phyloP scores from a whole-genome alignment of 2,888 invertebrate species.

The Drosophila paranaensis region DNA sequence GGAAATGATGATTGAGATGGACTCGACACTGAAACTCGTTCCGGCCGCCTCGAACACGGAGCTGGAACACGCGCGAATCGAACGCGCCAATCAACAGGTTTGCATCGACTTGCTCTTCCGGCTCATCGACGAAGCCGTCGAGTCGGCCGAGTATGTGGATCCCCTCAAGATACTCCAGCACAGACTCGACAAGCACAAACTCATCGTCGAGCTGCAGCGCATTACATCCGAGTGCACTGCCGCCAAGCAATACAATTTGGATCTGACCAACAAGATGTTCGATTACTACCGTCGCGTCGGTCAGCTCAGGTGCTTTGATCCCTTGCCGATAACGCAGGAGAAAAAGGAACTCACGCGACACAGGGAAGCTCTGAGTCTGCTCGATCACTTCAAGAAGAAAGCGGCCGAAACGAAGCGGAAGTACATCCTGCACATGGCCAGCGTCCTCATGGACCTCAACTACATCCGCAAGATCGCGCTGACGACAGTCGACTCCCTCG shows the following conservation, averaged over 20 bases:
- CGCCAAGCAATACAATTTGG: constrained; percentile 14
- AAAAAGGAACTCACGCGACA: constrained; percentile 16
- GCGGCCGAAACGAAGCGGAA: constrained; percentile 13
- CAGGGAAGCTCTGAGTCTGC: neutral
- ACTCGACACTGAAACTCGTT: fast-evolving
- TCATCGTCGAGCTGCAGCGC: constrained; percentile 3
- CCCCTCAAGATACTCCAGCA: neutral
- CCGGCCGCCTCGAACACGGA: constrained; percentile 1
- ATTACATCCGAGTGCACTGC: fast-evolving
- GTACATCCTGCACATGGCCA: neutral
- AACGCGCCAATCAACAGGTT: constrained; percentile 13
- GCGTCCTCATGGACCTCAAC: constrained; percentile 24
- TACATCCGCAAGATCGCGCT: neutral
- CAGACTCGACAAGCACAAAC: constrained; percentile 37
- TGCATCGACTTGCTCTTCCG: constrained; percentile 13
- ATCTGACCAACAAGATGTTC: constrained; percentile 24
- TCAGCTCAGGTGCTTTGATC: constrained; percentile 14
- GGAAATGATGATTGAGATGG: constrained; percentile 16
- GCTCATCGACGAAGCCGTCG: constrained; percentile 29
- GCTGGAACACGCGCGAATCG: neutral
- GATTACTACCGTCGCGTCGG: constrained; percentile 47
- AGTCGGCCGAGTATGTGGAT: constrained; percentile 30
- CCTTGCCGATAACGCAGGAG: neutral
- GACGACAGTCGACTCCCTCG: constrained; percentile 1
- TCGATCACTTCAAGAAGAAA: constrained; percentile 31